phyloP scores from a whole-genome alignment of 2,888 invertebrate species.

The Volucella zonaria region DNA sequence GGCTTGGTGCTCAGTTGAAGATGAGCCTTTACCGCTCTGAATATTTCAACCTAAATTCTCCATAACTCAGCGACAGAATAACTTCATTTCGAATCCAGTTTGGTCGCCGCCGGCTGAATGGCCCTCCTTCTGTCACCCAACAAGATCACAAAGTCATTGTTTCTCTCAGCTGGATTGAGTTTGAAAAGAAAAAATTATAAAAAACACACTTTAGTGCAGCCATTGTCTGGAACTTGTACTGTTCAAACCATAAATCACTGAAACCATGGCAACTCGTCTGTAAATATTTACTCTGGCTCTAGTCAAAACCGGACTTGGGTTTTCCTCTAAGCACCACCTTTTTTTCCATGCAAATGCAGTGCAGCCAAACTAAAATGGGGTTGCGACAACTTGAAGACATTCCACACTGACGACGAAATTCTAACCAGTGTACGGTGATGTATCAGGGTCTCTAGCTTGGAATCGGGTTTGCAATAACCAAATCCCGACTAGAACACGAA shows the following conservation, averaged over 20 bases:
- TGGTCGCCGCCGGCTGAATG: not conserved
- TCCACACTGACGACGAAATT: not conserved
- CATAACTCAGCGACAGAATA: constrained; percentile 51
- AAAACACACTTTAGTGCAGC: not conserved
- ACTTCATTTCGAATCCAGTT: constrained; percentile 61
- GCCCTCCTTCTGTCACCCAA: not conserved
- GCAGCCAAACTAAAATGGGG: constrained; percentile 40
- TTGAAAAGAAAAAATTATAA: not conserved
- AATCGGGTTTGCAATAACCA: constrained; percentile 52
- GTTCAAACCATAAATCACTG: constrained; percentile 32
- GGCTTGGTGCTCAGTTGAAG: constrained; percentile 10
- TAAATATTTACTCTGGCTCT: constrained; percentile 6
- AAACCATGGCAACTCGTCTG: constrained; percentile 3
- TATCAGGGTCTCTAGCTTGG: constrained; percentile 15
- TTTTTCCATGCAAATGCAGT: constrained; percentile 1
- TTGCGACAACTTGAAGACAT: constrained; percentile 29
- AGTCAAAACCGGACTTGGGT: constrained; percentile 59
- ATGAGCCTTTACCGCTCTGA: constrained; percentile 30
- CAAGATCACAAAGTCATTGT: constrained; percentile 37
- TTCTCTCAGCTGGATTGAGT: constrained; percentile 45
- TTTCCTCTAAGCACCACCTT: constrained; percentile 17
- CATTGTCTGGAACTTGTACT: constrained; percentile 23
- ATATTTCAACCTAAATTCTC: constrained; percentile 39
- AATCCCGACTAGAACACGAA: constrained; percentile 39
- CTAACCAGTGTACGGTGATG: constrained; percentile 8